A percentile compares a stretch with the other conserved stretches of the same genome.
phyloP scores from a whole-genome alignment of 2,113 vertebrate species.

The Callorhinus ursinus region DNA sequence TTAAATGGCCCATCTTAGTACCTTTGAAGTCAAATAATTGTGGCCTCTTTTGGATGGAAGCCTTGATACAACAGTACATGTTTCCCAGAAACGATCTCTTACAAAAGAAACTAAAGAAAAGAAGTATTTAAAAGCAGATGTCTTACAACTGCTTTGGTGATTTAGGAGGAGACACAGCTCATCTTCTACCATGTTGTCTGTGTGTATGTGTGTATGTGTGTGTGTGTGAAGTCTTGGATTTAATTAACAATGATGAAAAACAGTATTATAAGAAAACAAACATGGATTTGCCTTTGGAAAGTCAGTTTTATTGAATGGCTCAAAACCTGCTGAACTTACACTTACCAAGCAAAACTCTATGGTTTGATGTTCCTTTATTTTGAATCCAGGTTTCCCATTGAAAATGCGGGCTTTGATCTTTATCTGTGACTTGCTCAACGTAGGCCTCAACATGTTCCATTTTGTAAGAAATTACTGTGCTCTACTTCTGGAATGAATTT shows the following conservation, averaged over 20 bases:
- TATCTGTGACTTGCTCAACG: conserved; percentile 49
- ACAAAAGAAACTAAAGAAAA: conserved; percentile 11
- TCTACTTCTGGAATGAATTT: conserved; percentile 41
- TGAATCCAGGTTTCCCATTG: conserved; percentile 38
- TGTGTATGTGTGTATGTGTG: background rate
- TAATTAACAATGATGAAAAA: conserved; percentile 9
- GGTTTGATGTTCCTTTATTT: conserved; percentile 50
- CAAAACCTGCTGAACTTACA: conserved; percentile 4
- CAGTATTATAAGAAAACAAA: background rate
- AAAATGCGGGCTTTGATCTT: conserved; percentile 65
- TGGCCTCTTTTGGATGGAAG: background rate
- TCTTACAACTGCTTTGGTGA: background rate
- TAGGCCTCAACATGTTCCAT: background rate
- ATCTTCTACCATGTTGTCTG: background rate
- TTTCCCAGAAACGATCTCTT: conserved; percentile 12
- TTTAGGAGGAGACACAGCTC: background rate
- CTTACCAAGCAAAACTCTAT: conserved; percentile 35
- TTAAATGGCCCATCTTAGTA: background rate
- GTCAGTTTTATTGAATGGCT: conserved; percentile 32
- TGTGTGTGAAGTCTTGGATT: background rate
- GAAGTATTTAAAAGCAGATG: background rate
- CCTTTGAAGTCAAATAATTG: conserved; percentile 24
- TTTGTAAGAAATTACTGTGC: conserved; percentile 30
- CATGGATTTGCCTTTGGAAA: conserved; percentile 40
- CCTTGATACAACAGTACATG: background rate